Evolutionary conservation across 2,888 invertebrate species (phyloP).

Genomic region (Melinaea menophilus): DNA sequence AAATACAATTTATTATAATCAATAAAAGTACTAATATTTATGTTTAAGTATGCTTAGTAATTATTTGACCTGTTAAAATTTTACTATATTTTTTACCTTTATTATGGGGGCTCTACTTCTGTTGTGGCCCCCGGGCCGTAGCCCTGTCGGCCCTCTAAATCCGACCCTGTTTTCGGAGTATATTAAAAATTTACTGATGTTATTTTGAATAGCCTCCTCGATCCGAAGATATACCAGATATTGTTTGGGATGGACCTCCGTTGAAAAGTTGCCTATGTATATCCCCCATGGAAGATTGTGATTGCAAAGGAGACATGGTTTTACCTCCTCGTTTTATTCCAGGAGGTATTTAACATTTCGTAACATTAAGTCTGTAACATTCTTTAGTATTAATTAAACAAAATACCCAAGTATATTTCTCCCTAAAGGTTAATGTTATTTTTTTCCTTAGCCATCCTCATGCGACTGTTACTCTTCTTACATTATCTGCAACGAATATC

Average conservation of each 20-base stretch:
- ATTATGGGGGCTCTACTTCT: no score
- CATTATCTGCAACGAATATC: no score
- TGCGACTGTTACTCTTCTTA: no score
- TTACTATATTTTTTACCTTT: no score
- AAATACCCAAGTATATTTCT: neutral
- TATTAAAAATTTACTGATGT: neutral
- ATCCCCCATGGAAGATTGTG: constrained; percentile 20
- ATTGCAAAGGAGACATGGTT: constrained; percentile 29
- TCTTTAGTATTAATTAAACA: neutral
- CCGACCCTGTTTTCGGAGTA: neutral
- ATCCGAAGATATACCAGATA: constrained; percentile 14
- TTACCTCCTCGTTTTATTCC: constrained; percentile 26
- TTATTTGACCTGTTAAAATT: no score
- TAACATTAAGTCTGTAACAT: neutral
- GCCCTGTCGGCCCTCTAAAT: no score
- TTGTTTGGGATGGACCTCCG: constrained; percentile 21
- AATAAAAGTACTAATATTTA: no score
- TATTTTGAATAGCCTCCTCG: neutral
- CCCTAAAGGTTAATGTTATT: no score
- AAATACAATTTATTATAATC: no score
- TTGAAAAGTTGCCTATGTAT: constrained; percentile 28
- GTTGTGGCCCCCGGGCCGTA: no score
- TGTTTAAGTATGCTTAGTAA: no score
- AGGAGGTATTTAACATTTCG: constrained; percentile 19
- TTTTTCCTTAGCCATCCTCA: no score